Conservation (phyloP, 2,113 vertebrate genomes). For the Lagenorhynchus albirostris region DNA sequence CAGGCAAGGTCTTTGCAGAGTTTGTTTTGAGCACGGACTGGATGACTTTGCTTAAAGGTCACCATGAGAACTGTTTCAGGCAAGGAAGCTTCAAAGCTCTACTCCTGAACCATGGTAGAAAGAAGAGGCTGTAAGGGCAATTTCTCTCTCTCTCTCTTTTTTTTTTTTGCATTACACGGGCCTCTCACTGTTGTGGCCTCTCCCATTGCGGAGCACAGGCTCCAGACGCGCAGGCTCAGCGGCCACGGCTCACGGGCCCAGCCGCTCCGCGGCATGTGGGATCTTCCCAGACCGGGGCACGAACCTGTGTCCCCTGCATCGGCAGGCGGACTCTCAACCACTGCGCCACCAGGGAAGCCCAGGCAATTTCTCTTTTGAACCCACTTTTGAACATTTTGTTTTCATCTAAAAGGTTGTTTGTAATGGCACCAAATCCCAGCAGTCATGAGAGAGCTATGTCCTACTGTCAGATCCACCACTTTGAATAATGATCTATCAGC, state of each 20-base stretch:
- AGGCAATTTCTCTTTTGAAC: not conserved
- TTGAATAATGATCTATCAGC: not conserved
- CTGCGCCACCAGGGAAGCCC: no score
- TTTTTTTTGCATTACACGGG: no score
- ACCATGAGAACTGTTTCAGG: not conserved
- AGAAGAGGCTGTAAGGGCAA: not conserved
- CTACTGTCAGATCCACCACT: not conserved
- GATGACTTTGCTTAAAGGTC: not conserved
- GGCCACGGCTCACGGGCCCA: no score
- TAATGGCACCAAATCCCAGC: not conserved
- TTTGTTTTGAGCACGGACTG: not conserved
- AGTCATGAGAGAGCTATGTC: not conserved
- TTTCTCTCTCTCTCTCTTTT: not conserved
- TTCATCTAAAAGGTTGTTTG: not conserved
- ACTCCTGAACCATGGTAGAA: not conserved
- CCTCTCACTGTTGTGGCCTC: no score
- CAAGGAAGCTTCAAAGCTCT: not conserved
- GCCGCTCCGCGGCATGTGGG: no score
- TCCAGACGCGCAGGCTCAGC: no score
- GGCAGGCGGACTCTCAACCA: no score
- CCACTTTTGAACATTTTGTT: not conserved
- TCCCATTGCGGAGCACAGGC: no score
- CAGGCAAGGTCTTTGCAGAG: not conserved
- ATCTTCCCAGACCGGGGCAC: no score
- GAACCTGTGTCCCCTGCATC: no score